phyloP scores from a whole-genome alignment of 2,888 invertebrate species.

The Erannis defoliaria region DNA sequence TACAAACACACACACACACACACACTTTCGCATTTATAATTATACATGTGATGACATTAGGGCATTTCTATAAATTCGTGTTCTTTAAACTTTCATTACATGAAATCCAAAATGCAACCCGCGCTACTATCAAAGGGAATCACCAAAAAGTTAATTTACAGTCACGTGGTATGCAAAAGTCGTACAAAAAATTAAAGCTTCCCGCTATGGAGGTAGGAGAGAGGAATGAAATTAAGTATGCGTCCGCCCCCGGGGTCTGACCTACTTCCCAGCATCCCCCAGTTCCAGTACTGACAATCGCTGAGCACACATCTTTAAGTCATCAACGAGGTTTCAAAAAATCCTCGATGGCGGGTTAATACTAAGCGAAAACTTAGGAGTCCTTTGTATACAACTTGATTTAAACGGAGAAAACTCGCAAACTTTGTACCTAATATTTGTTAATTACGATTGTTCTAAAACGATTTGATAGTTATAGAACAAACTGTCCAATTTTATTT shows the following conservation, averaged over 20 bases:
- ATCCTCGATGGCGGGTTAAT: conserved; percentile 19
- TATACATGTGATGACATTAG: too few relatives aligned
- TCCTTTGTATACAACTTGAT: background rate
- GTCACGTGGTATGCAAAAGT: conserved; percentile 16
- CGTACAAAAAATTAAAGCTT: conserved; percentile 42
- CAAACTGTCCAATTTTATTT: too few relatives aligned
- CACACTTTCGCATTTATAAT: too few relatives aligned
- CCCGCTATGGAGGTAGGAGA: conserved; percentile 29
- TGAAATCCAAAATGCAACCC: background rate
- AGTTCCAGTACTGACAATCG: conserved; percentile 49
- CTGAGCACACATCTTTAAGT: conserved; percentile 57
- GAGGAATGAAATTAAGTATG: conserved; percentile 60
- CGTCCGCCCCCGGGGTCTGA: conserved; percentile 49
- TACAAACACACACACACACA: too few relatives aligned
- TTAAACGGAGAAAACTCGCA: background rate
- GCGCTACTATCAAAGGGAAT: background rate
- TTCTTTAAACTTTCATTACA: background rate
- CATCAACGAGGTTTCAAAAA: conserved; percentile 43
- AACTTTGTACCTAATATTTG: too few relatives aligned
- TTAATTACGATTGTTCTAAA: too few relatives aligned
- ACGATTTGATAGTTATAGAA: too few relatives aligned
- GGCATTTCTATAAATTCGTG: too few relatives aligned
- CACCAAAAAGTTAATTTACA: conserved; percentile 16
- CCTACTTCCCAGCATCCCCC: conserved; percentile 47
- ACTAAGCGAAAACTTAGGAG: conserved; percentile 9